phyloP scores from a whole-genome alignment of 1,140 invertebrate species.

The Nasonia vitripennis region DNA sequence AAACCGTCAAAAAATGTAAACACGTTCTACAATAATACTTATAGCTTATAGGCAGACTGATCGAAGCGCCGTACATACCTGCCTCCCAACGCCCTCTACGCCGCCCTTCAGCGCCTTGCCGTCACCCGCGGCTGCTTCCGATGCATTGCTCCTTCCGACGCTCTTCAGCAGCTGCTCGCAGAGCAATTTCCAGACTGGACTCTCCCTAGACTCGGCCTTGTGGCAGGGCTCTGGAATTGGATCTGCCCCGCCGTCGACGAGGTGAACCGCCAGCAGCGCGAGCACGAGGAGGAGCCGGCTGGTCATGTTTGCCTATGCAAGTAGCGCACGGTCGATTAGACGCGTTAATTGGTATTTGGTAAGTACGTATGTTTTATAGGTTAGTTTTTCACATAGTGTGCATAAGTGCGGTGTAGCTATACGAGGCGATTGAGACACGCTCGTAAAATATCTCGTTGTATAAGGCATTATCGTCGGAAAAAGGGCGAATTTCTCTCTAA shows the following conservation, averaged over 20 bases:
- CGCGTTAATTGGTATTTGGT: not conserved
- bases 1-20: not conserved
- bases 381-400: not conserved
- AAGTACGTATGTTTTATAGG: too few species aligned
- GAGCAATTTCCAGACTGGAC: not conserved
- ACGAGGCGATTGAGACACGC: not conserved
- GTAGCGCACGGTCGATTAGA: not conserved
- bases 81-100: not conserved
- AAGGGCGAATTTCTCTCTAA: not conserved
- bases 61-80: not conserved
- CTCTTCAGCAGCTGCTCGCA: not conserved
- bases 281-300: not conserved
- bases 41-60: too few species aligned
- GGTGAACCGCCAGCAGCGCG: not conserved
- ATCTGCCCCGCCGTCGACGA: not conserved
- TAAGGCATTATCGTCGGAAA: not conserved
- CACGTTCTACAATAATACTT: too few species aligned
- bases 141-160: too few species aligned
- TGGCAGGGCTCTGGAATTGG: not conserved
- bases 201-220: not conserved
- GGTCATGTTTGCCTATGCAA: not conserved
- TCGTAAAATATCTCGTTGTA: slow-evolving; percentile 32
- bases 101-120: not conserved
- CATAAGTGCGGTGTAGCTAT: too few species aligned
- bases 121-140: not conserved